phyloP scores from a whole-genome alignment of 1,140 invertebrate species.

The Diabrotica virgifera region DNA sequence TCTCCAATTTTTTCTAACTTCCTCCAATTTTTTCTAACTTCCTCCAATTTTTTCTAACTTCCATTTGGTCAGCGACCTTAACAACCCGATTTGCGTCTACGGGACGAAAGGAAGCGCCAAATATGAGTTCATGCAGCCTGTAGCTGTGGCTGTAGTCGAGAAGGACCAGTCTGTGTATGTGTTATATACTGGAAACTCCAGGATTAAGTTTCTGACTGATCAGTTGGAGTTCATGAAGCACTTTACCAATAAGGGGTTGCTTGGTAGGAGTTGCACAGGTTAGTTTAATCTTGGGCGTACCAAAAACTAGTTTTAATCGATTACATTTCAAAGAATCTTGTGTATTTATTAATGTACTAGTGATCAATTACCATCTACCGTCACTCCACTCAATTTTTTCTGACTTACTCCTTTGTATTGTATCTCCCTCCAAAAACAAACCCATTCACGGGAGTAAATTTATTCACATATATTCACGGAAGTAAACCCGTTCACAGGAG shows the following conservation, averaged over 20 bases:
- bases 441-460: too few species aligned
- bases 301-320: too few species aligned
- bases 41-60: too few species aligned
- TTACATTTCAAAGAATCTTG: background rate
- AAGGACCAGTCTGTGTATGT: slow-evolving; percentile 70
- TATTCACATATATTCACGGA: too few species aligned
- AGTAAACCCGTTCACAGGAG: too few species aligned
- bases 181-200: slow-evolving; percentile 87
- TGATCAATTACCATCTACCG: too few species aligned
- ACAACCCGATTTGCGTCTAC: slow-evolving; percentile 72
- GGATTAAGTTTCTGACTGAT: slow-evolving; percentile 75
- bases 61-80: slow-evolving; percentile 73
- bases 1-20: too few species aligned
- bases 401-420: too few species aligned
- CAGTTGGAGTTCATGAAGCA: slow-evolving; percentile 74
- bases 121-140: slow-evolving; percentile 82
- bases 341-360: too few species aligned
- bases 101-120: slow-evolving; percentile 70
- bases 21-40: too few species aligned
- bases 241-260: slow-evolving; percentile 73
- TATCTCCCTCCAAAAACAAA: too few species aligned
- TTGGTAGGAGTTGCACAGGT: slow-evolving; percentile 81
- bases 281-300: background rate
- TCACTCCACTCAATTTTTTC: too few species aligned
- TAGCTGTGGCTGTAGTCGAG: slow-evolving; percentile 69